Base-by-base conservation (phyloP, 92 coral and sea anemone species). In the Zoanthus sansibaricus region DNA sequence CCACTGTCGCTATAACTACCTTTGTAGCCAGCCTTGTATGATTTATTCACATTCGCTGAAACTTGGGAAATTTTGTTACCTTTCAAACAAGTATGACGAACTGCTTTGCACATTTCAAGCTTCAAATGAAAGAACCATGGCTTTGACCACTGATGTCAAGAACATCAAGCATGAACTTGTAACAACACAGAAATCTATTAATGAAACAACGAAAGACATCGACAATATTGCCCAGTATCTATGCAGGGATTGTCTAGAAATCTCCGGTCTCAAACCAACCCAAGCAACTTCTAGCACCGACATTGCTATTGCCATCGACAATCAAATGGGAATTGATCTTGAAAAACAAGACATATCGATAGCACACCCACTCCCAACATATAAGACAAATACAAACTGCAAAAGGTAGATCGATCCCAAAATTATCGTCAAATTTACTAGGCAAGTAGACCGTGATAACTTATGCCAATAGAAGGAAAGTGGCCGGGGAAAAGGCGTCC, bases 381-480 rank as follows among this genome's bases (percentile, higher is more conserved):
- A 75, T 25, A 75, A 48, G 18, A 75, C 42, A 21, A 75, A 75
- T 17, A 37, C 42, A 37, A 37, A 37, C 42, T 45, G 15, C 17
- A 75, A 47, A 15, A 75, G n/a, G 79, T 62, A 75, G 37, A n/a
- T 11, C 6, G 62, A 75, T 13, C 42, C 42, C 42, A 37, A 37
- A 37, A 37, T 37, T 37, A 37, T 37, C 42, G 42, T 37, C 42
- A 37, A 75, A 51, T 75, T 75, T 10, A 75, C 79, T 2, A 75
- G 79, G 62, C 79, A 42, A 14, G 79, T 33, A 51, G 79, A 75
- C 44, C 79, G 64, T 15, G 42, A 75, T 49, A 51, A 49, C 59
- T 51, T 75, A 75, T 25, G 79, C 79, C 59, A 75, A 75, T 30
- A 49, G 79, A 75, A 75, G 62, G 61, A 75, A 47, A 12, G n/a